Conservation (phyloP, 2,113 vertebrate species). For the Myodes glareolus region DNA sequence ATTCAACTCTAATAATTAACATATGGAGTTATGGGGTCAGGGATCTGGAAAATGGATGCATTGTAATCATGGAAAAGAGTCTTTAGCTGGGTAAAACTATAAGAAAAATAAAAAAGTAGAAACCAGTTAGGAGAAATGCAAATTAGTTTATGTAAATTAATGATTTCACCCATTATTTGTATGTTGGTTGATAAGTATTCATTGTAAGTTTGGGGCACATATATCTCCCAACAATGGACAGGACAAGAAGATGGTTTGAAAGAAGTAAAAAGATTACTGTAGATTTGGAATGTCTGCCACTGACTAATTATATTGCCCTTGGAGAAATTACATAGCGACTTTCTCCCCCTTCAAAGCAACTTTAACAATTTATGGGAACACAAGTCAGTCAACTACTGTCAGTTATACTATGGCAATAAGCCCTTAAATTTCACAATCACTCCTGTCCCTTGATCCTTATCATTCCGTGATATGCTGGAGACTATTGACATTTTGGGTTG, state of each 20-base stretch:
- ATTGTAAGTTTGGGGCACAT: conserved; percentile 18
- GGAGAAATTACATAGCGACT: background rate
- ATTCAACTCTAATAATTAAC: background rate
- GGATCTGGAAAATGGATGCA: background rate
- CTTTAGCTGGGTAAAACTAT: background rate
- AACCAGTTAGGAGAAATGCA: conserved; percentile 13
- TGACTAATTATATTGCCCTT: background rate
- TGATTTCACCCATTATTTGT: background rate
- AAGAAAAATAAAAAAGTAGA: conserved; percentile 49
- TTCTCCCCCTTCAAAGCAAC: conserved; percentile 20
- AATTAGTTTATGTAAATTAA: conserved; percentile 25
- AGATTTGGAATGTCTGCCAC: conserved; percentile 3
- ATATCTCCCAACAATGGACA: background rate
- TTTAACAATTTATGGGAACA: conserved; percentile 5
- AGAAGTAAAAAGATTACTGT: conserved; percentile 1
- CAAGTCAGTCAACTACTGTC: background rate
- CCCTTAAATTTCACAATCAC: background rate
- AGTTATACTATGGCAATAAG: background rate
- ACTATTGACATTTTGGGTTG: background rate
- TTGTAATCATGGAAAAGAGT: background rate
- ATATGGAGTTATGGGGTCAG: conserved; percentile 2
- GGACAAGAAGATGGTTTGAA: background rate
- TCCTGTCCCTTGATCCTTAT: background rate
- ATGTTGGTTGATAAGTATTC: background rate
- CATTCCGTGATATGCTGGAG: background rate